A percentile compares a stretch with the other conserved stretches of the same genome.
phyloP scores from a whole-genome alignment of 2,888 invertebrate genomes.

The Plagodis dolabraria region DNA sequence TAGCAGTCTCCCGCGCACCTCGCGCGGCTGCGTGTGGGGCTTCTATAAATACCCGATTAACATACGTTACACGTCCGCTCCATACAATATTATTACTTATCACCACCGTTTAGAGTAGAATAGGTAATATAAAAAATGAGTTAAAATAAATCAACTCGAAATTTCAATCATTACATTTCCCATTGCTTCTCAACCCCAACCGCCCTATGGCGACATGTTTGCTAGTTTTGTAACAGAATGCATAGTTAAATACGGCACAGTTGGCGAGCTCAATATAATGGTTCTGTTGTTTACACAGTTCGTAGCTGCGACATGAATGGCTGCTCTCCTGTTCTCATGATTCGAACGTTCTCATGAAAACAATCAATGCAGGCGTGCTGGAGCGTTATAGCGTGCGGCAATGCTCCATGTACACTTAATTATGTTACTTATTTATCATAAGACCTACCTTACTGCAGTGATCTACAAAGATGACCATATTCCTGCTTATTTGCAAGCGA shows the following conservation, averaged over 20 bases:
- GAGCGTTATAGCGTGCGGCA: slow-evolving; percentile 30
- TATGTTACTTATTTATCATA: too few species aligned
- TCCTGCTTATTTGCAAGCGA: too few species aligned
- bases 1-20: slow-evolving; percentile 75
- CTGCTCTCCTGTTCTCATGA: slow-evolving; percentile 68
- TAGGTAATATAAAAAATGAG: slow-evolving; percentile 48
- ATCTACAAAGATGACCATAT: too few species aligned
- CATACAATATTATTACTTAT: slow-evolving; percentile 53
- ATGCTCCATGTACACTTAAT: too few species aligned
- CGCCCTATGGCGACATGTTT: slow-evolving; percentile 31
- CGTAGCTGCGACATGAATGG: slow-evolving; percentile 52
- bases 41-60: slow-evolving; percentile 76
- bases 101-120: slow-evolving; percentile 46
- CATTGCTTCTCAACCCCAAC: slow-evolving; percentile 23
- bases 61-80: slow-evolving; percentile 64
- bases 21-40: slow-evolving; percentile 77
- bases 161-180: slow-evolving; percentile 17
- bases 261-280: slow-evolving; percentile 33
- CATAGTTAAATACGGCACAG: slow-evolving; percentile 28
- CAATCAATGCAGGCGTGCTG: slow-evolving; percentile 63
- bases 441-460: too few species aligned
- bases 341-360: slow-evolving; percentile 72
- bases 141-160: slow-evolving; percentile 32
- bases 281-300: slow-evolving; percentile 39
- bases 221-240: slow-evolving; percentile 31